Conservation (phyloP, 2,888 invertebrate genomes). For the Criorhina ranunculi region DNA sequence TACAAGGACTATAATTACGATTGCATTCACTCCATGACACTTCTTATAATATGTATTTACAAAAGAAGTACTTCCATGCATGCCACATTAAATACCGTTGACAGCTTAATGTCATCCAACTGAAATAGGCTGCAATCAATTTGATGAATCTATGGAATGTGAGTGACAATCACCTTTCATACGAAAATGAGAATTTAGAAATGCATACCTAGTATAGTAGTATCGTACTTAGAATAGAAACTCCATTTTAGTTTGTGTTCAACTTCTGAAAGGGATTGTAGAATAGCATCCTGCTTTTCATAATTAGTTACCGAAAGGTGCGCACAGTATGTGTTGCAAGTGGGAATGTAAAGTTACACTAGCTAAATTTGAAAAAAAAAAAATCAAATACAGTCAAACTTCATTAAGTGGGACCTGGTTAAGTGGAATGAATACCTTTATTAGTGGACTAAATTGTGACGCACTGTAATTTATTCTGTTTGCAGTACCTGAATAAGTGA, state of each 20-base stretch:
- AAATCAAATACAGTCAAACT: background rate
- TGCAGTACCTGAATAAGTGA: too few species aligned
- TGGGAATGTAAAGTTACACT: background rate
- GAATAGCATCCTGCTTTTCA: constrained; percentile 3
- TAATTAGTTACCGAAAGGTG: constrained; percentile 1
- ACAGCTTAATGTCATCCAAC: constrained; percentile 3
- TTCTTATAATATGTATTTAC: constrained; percentile 1
- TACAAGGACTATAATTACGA: constrained; percentile 23
- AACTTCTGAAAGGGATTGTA: background rate
- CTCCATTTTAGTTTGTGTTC: background rate
- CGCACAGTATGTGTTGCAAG: background rate
- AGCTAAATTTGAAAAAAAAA: constrained; percentile 1
- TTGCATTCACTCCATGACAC: background rate
- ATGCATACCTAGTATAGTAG: background rate
- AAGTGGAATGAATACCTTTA: too few species aligned
- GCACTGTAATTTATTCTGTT: too few species aligned
- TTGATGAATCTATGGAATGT: constrained; percentile 15
- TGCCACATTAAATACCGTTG: background rate
- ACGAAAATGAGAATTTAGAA: background rate
- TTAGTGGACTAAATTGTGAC: too few species aligned
- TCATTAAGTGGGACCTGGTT: too few species aligned
- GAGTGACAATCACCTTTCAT: background rate
- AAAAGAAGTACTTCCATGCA: background rate
- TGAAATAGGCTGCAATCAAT: constrained; percentile 6
- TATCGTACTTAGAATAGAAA: background rate